Evolutionary conservation across 1,140 invertebrate genomes (phyloP).

Genomic region (Rhopalosiphum padi): DNA sequence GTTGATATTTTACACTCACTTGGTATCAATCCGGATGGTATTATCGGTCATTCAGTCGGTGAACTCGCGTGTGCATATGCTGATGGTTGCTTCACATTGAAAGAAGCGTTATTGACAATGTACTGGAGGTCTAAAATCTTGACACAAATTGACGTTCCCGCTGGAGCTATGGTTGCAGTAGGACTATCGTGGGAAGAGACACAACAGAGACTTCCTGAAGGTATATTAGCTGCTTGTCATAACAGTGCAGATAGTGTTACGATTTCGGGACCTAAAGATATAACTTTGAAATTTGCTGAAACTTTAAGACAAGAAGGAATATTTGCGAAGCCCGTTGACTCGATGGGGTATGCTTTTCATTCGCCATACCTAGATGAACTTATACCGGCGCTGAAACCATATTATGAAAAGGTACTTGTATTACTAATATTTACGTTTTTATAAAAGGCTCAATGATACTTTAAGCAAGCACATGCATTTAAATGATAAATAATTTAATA

Average conservation of each 20-base stretch:
- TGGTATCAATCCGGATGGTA: constrained; percentile 80
- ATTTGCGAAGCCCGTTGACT: constrained; percentile 83
- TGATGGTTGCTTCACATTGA: constrained; percentile 82
- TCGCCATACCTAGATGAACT: constrained; percentile 48
- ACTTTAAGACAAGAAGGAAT: constrained; percentile 75
- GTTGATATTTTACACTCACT: constrained; percentile 77
- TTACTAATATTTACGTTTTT: background rate
- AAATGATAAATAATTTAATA: too few species aligned
- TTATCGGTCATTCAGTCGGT: constrained; percentile 88
- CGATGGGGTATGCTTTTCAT: constrained; percentile 85
- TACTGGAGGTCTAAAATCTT: constrained; percentile 71
- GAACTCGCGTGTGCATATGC: constrained; percentile 90
- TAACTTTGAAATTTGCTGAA: constrained; percentile 74
- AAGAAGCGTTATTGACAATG: constrained; percentile 82
- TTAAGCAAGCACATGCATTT: too few species aligned
- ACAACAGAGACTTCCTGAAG: constrained; percentile 69
- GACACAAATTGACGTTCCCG: constrained; percentile 66
- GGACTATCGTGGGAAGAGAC: constrained; percentile 63
- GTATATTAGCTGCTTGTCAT: constrained; percentile 84
- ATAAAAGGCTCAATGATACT: too few species aligned
- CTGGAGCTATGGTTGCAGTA: constrained; percentile 61
- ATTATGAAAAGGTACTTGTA: constrained; percentile 22
- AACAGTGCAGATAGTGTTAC: constrained; percentile 85
- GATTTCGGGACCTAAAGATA: constrained; percentile 80
- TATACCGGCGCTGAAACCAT: constrained; percentile 12